Base-by-base conservation (phyloP, 92 coral and sea anemone genomes). In the Montipora capitata region DNA sequence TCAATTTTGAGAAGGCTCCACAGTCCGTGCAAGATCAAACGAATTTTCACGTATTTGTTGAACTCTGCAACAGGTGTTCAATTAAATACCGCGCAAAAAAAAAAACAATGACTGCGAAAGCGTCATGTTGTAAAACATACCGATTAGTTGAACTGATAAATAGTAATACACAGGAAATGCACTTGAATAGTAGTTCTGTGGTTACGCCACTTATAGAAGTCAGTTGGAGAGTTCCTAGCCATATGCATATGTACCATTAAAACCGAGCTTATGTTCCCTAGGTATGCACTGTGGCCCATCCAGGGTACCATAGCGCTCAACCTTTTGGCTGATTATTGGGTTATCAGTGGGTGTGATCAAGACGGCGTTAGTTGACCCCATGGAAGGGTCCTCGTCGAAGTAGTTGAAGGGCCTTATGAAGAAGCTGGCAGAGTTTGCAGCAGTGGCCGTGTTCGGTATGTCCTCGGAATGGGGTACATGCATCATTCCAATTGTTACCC, bases 381-480 rank as follows among this genome's bases (percentile, higher is more conserved):
- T 93, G 13, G 99, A 96, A 10, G 99, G 99, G 63, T 96, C 99
- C 66, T 96, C 96, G 75, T 95, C 95, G 56, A 91, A 96, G 88
- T 93, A 96, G 88, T 94, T 96, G 85, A 95, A 96, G 6, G 99
- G 99, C 67, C 99, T 91, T 59, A 96, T 94, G 73, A 91, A 95
- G 92, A 96, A 96, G 41, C 95, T 81, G 45, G 93, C 99, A 0
- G 89, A 38, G 90, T 79, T 83, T 9, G 91, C 99, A 72, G 92
- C 86, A 7, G 98, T 96, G 42, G 98, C 96, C 8, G 98, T 95
- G 74, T 94, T 95, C n/a, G 99, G 99, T 40, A 96, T 56, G 65
- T 96, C 99, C 68, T 96, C 99, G 45, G 98, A 83, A 68, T 96
- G 99, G 4, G 99, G 99, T 15, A 96, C 81, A 51, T 96, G 99